phyloP scores from a whole-genome alignment of 2,113 vertebrate genomes.

The Clupea harengus region DNA sequence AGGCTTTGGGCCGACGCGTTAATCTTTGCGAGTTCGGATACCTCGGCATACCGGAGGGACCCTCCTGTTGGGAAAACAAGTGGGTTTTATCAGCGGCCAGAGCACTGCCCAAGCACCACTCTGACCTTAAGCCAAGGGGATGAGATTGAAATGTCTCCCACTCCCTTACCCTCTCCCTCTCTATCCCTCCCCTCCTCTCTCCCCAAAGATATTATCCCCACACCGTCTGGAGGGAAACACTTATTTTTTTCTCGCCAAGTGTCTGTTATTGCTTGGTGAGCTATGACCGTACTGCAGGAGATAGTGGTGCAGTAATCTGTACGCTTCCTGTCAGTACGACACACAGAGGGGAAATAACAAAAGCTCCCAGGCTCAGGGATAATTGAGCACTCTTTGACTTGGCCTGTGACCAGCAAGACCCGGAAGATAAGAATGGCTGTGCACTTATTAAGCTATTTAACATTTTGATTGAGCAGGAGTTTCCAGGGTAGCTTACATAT shows the following conservation, averaged over 20 bases:
- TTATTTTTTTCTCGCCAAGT: conserved; percentile 38
- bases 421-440: conserved; percentile 46
- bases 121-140: conserved; percentile 29
- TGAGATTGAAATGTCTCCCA: conserved; percentile 22
- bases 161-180: background rate
- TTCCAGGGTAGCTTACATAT: background rate
- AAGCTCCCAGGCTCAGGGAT: conserved; percentile 30
- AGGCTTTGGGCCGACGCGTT: background rate
- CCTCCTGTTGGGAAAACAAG: conserved; percentile 11
- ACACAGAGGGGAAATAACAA: conserved; percentile 34
- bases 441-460: conserved; percentile 55
- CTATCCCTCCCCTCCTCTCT: background rate
- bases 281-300: conserved; percentile 12
- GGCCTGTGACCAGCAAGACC: conserved; percentile 38
- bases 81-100: background rate
- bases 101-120: background rate
- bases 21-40: background rate
- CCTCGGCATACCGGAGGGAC: background rate
- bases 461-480: conserved; percentile 46
- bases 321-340: conserved; percentile 26
- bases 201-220: background rate
- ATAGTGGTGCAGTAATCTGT: conserved; percentile 26
- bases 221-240: background rate
- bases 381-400: conserved; percentile 53
- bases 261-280: conserved; percentile 44